Base-by-base conservation (phyloP, 2,113 vertebrate genomes). In the Aspidoscelis tigris region DNA sequence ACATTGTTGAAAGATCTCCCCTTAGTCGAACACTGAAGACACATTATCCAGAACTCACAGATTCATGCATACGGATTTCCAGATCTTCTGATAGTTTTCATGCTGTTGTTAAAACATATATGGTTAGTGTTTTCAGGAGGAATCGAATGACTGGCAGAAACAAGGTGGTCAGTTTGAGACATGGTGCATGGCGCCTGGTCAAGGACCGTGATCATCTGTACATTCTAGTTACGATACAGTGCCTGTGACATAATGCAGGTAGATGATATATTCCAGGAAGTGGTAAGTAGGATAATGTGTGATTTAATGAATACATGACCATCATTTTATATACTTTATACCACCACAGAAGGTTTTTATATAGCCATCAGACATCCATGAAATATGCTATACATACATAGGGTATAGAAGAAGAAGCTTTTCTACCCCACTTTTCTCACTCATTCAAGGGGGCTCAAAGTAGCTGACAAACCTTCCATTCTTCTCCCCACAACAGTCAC, bases 1-100 rank as follows among this genome's bases (percentile, higher is more conserved):
- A 61, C 22, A 72, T 77, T 86, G 77, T 39, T 76, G 70, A 44
- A 87, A 92, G 86, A 91, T 50, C 64, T 86, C 80, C 74, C 82
- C 0, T 0, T 78, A 66, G 68, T 50, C 70, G 80, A 7, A 61
- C 55, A 74, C 50, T 20, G 84, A 5, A 18, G 78, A 85, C 79
- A 86, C 70, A 2, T 71, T 86, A 14, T 0, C 87, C 84, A 89
- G 83, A 77, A 69, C 81, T 43, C 76, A 78, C 77, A 78, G 66
- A 82, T 1, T 2, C 71, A 83, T 0, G 0, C 81, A 84, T 1
- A 53, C 73, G 80, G 84, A 88, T 85, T 89, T 70, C 84, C 81
- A 55, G 70, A 88, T 86, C 1, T 0, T 68, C 87, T 87, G 2
- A 41, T n/a, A 55, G 79, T 80, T 72, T 71, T 33, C 73, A 71